Evolutionary conservation across 2,797 vertebrate species (phyloP).

Genomic region (Cuniculus paca): DNA sequence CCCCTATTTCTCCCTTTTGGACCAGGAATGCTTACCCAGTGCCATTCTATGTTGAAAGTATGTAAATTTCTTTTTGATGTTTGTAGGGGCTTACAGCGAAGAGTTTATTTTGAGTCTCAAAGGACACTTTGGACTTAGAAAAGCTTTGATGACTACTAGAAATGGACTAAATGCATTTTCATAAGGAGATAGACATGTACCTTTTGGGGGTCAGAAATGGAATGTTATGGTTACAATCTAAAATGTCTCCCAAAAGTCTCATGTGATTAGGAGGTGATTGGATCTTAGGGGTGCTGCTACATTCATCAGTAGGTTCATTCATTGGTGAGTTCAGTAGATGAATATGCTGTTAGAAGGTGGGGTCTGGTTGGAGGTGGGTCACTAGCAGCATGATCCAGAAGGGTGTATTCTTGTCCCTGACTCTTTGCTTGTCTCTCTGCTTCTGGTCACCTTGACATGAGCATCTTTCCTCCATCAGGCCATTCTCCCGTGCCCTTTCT

Average conservation of each 20-base stretch:
- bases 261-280: neutral
- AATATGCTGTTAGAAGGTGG: neutral
- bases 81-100: neutral
- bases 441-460: neutral
- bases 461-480: neutral
- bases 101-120: neutral
- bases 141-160: neutral
- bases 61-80: neutral
- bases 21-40: neutral
- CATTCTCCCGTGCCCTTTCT: neutral
- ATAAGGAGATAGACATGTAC: neutral
- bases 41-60: neutral
- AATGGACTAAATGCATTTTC: neutral
- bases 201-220: neutral
- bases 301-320: neutral
- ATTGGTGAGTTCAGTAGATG: neutral
- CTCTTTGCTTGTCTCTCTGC: neutral
- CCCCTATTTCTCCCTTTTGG: neutral
- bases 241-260: neutral
- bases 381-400: neutral
- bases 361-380: neutral
- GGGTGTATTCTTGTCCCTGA: too few relatives aligned
- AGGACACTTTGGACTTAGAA: neutral
- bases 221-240: neutral
- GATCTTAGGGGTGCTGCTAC: neutral